Evolutionary conservation across 2,797 vertebrate species (phyloP), one percentile per base, ranked within the genome.

Genomic region (Hirundo rustica): DNA sequence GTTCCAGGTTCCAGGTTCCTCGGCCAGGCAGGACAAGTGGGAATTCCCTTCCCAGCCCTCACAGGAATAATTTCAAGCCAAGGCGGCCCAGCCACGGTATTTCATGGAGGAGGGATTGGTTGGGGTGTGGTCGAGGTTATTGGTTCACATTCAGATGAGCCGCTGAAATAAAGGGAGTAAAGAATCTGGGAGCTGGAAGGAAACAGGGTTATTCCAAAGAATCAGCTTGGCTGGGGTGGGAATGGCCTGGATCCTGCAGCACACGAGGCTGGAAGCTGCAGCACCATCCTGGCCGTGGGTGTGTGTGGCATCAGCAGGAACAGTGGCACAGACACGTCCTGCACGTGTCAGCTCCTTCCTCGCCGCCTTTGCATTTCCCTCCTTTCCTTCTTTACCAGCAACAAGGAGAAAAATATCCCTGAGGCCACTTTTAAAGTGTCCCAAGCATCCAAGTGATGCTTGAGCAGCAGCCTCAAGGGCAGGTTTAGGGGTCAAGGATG

Each of bases 191-290:
- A 79, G 78, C 61, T 93, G 84, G 85, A 61, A 89, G 79, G 94
- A 94, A 95, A 78, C 44, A 76, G 80, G 89, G 79, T 83, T 91
- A 90, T 94, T 91, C 79, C 76, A 87, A 89, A 87, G 36, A 47
- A 92, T 88, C 85, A 86, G 55, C 77, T 78, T 94, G 71, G 62
- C 92, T 87, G 92, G 95, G 92, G 48, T 74, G 85, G 80, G 93
- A 76, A 80, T 95, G 95, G 92, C 95, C 95, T 93, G 94, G 90
- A 92, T 96, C 82, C 89, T 83, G 82, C 92, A 77, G 92, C 90
- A 83, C 30, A 30, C 1, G 13, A 68, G 76, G 89, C 77, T 92
- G 7, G 25, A 8, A 77, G 85, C 74, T 87, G 77, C 64, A 73
- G 76, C 74, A 65, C 54, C 87, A 66, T 58, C 51, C 92, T 96